Evolutionary conservation across 2,797 vertebrate species (phyloP), one percentile per base, ranked within the genome.

Genomic region (Nasua narica): DNA sequence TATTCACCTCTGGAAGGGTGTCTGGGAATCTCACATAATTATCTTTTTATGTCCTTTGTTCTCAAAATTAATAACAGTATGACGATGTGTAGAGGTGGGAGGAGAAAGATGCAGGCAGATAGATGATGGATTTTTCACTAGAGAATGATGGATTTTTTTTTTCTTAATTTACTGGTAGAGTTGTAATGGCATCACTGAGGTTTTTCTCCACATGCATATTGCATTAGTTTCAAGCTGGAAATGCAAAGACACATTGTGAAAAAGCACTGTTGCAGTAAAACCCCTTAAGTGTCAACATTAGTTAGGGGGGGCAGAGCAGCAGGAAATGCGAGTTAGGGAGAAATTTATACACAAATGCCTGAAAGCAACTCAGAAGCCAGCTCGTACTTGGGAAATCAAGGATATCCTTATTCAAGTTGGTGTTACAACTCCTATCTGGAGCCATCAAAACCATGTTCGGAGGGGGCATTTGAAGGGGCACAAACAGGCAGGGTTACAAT

Each of bases 21-120:
- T 97, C 95, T 96, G 93, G 92, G 94, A 97, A 94, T 88, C 69
- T 65, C 77, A 88, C 25, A 23, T 87, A 95, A 96, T 92, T 95
- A 96, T 62, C 74, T 52, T 95, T 91, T 83, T 79, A 92, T 91
- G 87, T 89, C 79, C 91, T 97, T 93, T 91, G 93, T 96, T 98
- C 87, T 95, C 92, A 86, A 87, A 97, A 94, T 95, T 95, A 96
- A 92, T 95, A 90, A 88, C 46, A 79, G 37, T 48, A 50, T 46
- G 72, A n/a, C 12, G 29, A 78, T n/a, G 60, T 58, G 60, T 70
- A 62, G 74, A 82, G 58, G 43, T 29, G 13, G 70, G 52, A 94
- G 27, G 74, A 88, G 40, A 54, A 70, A 52, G 54, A 81, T 2
- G 1, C 23, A 60, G 91, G 46, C 77, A 78, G 54, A 87, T 5